Evolutionary conservation across 1,140 invertebrate species (phyloP).

Genomic region (Tetraneura akinire): DNA sequence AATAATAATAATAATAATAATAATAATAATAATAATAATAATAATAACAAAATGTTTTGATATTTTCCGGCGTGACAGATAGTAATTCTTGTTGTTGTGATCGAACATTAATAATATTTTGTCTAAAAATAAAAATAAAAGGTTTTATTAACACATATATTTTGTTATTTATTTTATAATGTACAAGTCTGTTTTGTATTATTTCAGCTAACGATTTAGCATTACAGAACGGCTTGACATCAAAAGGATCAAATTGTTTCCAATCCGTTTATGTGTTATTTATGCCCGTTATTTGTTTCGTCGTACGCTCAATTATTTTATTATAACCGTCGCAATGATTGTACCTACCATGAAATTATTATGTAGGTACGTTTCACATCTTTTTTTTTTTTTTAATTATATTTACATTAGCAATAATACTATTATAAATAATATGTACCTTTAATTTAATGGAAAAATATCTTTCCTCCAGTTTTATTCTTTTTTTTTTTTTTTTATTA

Average conservation of each 20-base stretch:
- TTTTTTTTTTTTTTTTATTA: too few relatives aligned
- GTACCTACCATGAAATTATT: neutral
- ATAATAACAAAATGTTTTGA: too few relatives aligned
- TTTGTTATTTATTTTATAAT: too few relatives aligned
- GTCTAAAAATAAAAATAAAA: too few relatives aligned
- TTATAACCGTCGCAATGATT: neutral
- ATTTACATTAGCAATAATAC: conserved; percentile 3
- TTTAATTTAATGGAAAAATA: neutral
- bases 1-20: too few relatives aligned
- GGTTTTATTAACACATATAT: too few relatives aligned
- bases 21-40: too few relatives aligned
- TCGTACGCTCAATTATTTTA: conserved; percentile 12
- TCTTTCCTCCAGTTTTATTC: too few relatives aligned
- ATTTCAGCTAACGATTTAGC: conserved; percentile 36
- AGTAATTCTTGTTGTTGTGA: too few relatives aligned
- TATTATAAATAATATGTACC: conserved; percentile 11
- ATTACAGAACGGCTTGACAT: conserved; percentile 25
- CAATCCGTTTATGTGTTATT: neutral
- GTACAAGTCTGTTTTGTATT: neutral
- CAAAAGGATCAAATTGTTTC: neutral
- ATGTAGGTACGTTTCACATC: neutral
- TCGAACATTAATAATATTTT: too few relatives aligned
- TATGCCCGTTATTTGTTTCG: neutral
- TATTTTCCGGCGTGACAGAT: too few relatives aligned
- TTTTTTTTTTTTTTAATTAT: conserved; percentile 28